Percentiles rank a stretch among this genome's conserved stretches.
These are phyloP conservation scores for Oenanthe melanoleuca DNA, from an alignment of 2,113 vertebrate species.

Conservation along the genomic window DNA sequence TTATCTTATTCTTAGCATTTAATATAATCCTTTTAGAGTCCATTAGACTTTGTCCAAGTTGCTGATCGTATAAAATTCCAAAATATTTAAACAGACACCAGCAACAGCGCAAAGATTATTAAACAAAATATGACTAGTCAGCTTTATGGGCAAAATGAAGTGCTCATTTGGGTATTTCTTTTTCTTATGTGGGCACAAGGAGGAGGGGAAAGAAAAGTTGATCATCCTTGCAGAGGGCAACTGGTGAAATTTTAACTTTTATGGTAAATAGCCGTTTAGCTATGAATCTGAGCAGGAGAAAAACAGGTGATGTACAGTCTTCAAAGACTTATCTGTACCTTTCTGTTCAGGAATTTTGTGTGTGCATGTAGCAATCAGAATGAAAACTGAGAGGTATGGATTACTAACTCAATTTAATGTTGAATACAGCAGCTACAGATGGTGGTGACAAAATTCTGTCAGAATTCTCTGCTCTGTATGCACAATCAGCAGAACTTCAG, in stretches of 20 bases:
- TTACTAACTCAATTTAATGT: not conserved
- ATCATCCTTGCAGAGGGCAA: not conserved
- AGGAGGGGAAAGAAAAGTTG: not conserved
- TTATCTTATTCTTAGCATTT: conserved; percentile 25
- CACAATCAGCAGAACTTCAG: not conserved
- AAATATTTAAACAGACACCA: conserved; percentile 2
- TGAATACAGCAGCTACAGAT: not conserved
- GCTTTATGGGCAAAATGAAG: not conserved
- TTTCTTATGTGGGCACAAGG: not conserved
- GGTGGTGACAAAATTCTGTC: not conserved
- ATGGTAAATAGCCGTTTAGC: not conserved
- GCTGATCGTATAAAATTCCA: not conserved
- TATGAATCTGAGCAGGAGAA: not conserved
- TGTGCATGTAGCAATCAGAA: not conserved
- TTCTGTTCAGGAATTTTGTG: not conserved
- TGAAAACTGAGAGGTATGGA: not conserved
- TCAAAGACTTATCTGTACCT: not conserved
- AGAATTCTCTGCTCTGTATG: not conserved
- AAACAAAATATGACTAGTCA: not conserved
- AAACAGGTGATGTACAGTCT: not conserved
- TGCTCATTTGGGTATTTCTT: not conserved
- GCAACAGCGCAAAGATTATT: not conserved
- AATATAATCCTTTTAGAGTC: not conserved
- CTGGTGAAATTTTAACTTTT: not conserved
- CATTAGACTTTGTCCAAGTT: not conserved